phyloP scores from a whole-genome alignment of 2,888 invertebrate species.

The Macrosoma leucophasiata region DNA sequence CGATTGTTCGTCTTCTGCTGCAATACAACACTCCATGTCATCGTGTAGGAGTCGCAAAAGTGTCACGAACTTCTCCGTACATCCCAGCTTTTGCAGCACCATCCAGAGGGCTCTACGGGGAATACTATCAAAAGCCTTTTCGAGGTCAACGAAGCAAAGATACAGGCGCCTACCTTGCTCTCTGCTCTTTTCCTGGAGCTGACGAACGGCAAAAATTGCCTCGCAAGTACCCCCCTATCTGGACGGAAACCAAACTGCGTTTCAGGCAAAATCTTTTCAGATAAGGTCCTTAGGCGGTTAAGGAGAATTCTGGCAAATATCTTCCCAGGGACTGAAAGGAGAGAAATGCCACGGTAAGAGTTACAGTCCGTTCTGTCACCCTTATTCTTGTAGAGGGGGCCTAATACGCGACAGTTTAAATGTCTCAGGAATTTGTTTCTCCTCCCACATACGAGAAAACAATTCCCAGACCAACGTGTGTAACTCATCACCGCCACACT shows the following conservation, averaged over 20 bases:
- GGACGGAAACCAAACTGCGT: too few relatives aligned
- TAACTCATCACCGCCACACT: too few relatives aligned
- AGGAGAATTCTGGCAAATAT: background rate
- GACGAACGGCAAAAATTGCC: too few relatives aligned
- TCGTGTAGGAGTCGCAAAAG: constrained; percentile 16
- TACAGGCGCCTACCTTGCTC: too few relatives aligned
- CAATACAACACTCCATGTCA: constrained; percentile 17
- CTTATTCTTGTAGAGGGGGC: background rate
- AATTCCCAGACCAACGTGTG: too few relatives aligned
- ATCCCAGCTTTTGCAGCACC: too few relatives aligned
- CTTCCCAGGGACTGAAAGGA: too few relatives aligned
- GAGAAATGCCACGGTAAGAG: too few relatives aligned
- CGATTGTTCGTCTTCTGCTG: constrained; percentile 12
- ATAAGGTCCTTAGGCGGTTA: background rate
- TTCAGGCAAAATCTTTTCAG: background rate
- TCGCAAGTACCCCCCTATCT: too few relatives aligned
- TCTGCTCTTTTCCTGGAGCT: too few relatives aligned
- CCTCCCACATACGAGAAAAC: too few relatives aligned
- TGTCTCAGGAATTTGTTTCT: background rate
- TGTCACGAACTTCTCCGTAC: constrained; percentile 1
- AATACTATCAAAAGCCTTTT: background rate
- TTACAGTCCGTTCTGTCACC: background rate
- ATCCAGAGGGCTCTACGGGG: background rate
- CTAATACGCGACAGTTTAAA: background rate
- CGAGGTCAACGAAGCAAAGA: background rate